Evolutionary conservation across 2,797 vertebrate species (phyloP), one percentile per base, ranked within the genome.

Genomic region (Cynopterus sphinx): DNA sequence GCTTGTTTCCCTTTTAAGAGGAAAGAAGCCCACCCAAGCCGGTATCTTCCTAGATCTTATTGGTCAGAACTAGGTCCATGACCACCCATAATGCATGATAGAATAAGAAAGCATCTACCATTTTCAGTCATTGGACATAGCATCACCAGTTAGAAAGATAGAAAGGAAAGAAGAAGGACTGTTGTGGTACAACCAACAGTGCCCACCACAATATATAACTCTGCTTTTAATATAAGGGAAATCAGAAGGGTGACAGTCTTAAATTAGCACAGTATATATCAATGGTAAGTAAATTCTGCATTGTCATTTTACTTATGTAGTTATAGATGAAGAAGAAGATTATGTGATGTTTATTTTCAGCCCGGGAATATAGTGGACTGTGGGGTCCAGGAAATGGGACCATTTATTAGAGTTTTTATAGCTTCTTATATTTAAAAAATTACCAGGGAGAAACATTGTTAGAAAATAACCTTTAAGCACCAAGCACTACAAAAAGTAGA

Each of bases 381-480:
- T 24, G 13, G 3, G 9, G 15, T 55, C 65, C 19, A 88, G 49
- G 36, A 87, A 93, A 46, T 61, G n/a, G 89, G 15, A 84, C 2
- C 9, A 94, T 61, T 65, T 65, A 43, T 81, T 19, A 59, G 36
- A 87, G 36, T 6, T n/a, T 57, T 88, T 63, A 74, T 39, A 70
- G 16, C 24, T 78, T 67, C 33, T 24, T 49, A 55, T 19, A 39
- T 43, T 24, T 31, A 43, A 67, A 73, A 51, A 8, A 84, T 65
- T 24, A 49, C 39, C 11, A 61, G 28, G 16, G 9, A 91, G 10
- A 91, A 84, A 33, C n/a, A 11, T 24, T 57, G 5, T 51, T 68
- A 87, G 21, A 17, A 8, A 73, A 75, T 36, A 82, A 19, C 33
- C 49, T 87, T 87, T 41, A 26, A 61, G 63, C 33, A 51, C 6